These are phyloP conservation scores for Fragum sueziense DNA, from an alignment of 2,888 invertebrate species.

Conservation along the genomic window DNA sequence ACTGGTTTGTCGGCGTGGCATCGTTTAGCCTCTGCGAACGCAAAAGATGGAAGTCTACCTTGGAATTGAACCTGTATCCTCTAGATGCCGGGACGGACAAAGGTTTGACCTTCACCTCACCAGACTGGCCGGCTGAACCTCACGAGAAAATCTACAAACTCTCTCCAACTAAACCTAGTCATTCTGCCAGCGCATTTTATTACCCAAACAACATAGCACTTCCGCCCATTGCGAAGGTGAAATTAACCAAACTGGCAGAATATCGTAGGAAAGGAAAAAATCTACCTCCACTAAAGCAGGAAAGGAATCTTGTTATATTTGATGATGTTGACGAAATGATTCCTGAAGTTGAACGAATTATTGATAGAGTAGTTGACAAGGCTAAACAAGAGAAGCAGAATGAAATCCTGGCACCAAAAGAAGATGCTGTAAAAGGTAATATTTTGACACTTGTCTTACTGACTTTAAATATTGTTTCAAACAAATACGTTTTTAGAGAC, in stretches of 20 bases:
- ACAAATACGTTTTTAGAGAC: neutral
- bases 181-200: conserved; percentile 97
- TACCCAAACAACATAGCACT: conserved; percentile 94
- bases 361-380: conserved; percentile 34
- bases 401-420: conserved; percentile 34
- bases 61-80: conserved; percentile 95
- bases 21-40: conserved; percentile 95
- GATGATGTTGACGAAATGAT: conserved; percentile 33
- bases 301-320: conserved; percentile 52
- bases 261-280: conserved; percentile 59
- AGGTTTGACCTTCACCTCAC: conserved; percentile 98
- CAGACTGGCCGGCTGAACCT: conserved; percentile 96
- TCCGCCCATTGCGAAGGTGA: conserved; percentile 93
- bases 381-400: conserved; percentile 37
- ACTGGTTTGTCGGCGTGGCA: conserved; percentile 96
- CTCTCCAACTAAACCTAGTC: conserved; percentile 93
- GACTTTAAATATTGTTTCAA: neutral
- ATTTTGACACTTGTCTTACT: too few relatives aligned
- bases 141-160: conserved; percentile 94
- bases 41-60: conserved; percentile 95
- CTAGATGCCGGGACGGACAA: conserved; percentile 97
- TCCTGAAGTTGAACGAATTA: conserved; percentile 43
- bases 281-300: conserved; percentile 37
- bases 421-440: conserved; percentile 2
- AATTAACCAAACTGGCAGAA: conserved; percentile 78